Evolutionary conservation across 1,140 invertebrate species (phyloP).

Genomic region (Lordiphosa collinella): DNA sequence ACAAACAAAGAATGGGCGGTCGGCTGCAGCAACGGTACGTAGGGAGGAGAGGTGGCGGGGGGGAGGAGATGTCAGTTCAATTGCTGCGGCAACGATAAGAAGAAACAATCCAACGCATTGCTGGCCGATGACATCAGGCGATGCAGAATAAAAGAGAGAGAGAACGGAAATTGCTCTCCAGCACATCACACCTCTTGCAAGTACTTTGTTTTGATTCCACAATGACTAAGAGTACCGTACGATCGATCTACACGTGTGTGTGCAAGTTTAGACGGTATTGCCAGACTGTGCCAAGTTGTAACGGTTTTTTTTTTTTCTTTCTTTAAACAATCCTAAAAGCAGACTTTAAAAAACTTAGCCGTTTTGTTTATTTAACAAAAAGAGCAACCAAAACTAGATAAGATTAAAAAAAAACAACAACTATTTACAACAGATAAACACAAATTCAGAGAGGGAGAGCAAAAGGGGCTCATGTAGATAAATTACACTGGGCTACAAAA

Average conservation of each 20-base stretch:
- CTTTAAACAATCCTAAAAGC: background rate
- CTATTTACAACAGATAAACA: background rate
- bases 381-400: background rate
- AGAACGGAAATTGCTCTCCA: slow-evolving; percentile 2
- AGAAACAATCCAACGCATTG: slow-evolving; percentile 43
- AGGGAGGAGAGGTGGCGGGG: background rate
- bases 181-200: background rate
- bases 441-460: background rate
- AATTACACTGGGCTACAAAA: background rate
- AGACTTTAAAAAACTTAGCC: slow-evolving; percentile 15
- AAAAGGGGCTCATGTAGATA: background rate
- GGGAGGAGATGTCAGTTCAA: slow-evolving; percentile 25
- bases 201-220: no score
- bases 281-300: background rate
- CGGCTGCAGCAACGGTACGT: background rate
- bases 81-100: slow-evolving; percentile 36
- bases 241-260: no score
- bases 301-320: no score
- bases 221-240: no score
- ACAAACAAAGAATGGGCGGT: background rate
- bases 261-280: background rate
- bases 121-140: slow-evolving; percentile 64
- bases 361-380: no score
- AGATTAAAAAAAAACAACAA: slow-evolving; percentile 2
- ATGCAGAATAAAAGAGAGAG: slow-evolving; percentile 20